These are phyloP conservation scores for Condylura cristata DNA, from an alignment of 2,113 vertebrate species.

Conservation along the genomic window DNA sequence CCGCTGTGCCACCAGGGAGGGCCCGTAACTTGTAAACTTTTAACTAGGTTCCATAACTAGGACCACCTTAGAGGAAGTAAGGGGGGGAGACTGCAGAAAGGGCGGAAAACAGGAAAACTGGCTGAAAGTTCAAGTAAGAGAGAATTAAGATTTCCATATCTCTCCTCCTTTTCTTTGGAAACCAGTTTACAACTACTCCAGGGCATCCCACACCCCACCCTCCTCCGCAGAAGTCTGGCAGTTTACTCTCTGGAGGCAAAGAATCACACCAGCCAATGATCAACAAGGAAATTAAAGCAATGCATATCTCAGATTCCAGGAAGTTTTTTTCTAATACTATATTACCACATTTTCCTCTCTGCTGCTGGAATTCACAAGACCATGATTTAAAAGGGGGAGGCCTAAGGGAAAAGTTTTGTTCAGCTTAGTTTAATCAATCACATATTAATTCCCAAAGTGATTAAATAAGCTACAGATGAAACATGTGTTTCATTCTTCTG, in stretches of 20 bases:
- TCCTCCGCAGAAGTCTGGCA: not conserved
- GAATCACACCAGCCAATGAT: not conserved
- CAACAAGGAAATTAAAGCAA: not conserved
- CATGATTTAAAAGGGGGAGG: not conserved
- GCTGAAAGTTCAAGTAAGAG: not conserved
- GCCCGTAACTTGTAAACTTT: no score
- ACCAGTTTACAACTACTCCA: not conserved
- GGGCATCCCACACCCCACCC: no score
- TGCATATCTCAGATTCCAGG: not conserved
- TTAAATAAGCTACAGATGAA: not conserved
- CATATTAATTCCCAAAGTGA: not conserved
- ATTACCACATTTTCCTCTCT: not conserved
- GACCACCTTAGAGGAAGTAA: not conserved
- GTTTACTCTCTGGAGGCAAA: not conserved
- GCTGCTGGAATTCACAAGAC: not conserved
- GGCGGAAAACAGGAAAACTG: not conserved
- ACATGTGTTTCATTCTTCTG: not conserved
- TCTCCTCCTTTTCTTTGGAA: not conserved
- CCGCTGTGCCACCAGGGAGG: no score
- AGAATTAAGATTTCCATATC: not conserved
- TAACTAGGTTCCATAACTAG: not conserved
- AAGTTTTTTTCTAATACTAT: not conserved
- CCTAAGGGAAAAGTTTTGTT: not conserved
- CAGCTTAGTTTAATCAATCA: constrained; percentile 27
- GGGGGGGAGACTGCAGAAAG: not conserved